Conservation (phyloP, 2,888 invertebrate genomes). For the Pheosia gnoma region DNA sequence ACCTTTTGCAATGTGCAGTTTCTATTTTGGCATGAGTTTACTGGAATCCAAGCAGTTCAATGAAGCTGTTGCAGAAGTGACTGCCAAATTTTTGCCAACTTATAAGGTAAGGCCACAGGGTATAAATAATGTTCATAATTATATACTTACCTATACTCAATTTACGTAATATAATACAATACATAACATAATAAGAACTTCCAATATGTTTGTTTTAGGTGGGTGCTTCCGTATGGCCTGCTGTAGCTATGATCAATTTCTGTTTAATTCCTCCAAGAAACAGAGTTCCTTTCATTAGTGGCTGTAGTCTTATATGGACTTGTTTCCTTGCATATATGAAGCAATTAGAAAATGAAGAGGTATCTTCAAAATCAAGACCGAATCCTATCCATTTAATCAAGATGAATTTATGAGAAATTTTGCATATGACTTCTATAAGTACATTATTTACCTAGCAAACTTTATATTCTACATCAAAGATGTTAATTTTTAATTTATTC, state of each 20-base stretch:
- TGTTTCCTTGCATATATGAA: conserved; percentile 93
- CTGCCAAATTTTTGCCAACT: conserved; percentile 89
- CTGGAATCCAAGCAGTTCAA: conserved; percentile 87
- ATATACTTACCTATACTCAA: too few species aligned
- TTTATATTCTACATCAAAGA: conserved; percentile 10
- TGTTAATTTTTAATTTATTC: conserved; percentile 20
- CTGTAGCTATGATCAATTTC: conserved; percentile 90
- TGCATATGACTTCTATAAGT: not conserved
- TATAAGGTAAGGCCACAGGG: conserved; percentile 83
- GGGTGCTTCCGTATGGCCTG: conserved; percentile 89
- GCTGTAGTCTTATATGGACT: conserved; percentile 91
- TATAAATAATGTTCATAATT: not conserved
- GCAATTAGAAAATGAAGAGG: conserved; percentile 76
- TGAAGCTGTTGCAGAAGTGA: conserved; percentile 87
- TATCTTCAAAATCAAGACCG: conserved; percentile 43
- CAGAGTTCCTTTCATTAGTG: conserved; percentile 90
- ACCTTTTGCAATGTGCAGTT: conserved; percentile 90
- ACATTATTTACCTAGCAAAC: not conserved
- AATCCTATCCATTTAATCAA: conserved; percentile 49
- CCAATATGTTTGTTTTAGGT: conserved; percentile 78
- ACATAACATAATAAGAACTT: too few species aligned
- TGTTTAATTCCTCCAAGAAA: conserved; percentile 88
- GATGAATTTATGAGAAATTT: conserved; percentile 40
- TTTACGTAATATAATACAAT: too few species aligned
- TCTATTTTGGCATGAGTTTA: conserved; percentile 90